Evolutionary conservation across 2,797 vertebrate species (phyloP), one percentile per base, ranked within the genome.

Genomic region (Harpagifer antarcticus): DNA sequence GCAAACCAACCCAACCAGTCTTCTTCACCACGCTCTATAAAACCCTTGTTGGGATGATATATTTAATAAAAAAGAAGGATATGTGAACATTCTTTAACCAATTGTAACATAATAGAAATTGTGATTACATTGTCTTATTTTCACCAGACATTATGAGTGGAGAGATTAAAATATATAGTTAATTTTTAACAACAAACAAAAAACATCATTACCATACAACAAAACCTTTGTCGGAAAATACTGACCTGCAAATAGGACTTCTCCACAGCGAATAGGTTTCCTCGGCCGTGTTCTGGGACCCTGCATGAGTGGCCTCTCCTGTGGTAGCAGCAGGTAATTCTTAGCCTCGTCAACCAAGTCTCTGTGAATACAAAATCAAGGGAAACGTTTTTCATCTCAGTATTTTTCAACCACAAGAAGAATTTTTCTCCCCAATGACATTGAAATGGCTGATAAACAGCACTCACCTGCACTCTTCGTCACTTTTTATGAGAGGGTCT

Each of bases 311-410:
- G 98, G 98, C 63, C 98, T 96, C 82, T 99, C 98, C 90, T 99
- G 98, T 19, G 98, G 98, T 81, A 99, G 92, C 11, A 99, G 94
- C 78, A 99, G 96, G 87, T 99, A 99, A 86, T 99, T 99, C 90
- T 99, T 99, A 8, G 98, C 98, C 89, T 99, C 98, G 86, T 99
- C 98, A 20, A 99, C 98, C 69, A 99, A 93, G 90, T 99, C 98
- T 91, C 98, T 99, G 86, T 17, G 77, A 81, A 12, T 19, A 12
- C 3, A 17, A 20, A 53, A 27, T 54, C 12, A 19, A 10, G n/a
- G 19, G 17, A 45, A 33, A 23, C 3, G 19, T 17, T 56, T 40
- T 4, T 16, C 6, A 12, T 54, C 27, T 56, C 19, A 9, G 16
- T 17, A 56, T 14, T 19, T 63, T 64, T 66, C 0, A 20, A 4